These are phyloP conservation scores for Ophion costatus DNA, from an alignment of 2,888 invertebrate genomes.

Conservation along the genomic window DNA sequence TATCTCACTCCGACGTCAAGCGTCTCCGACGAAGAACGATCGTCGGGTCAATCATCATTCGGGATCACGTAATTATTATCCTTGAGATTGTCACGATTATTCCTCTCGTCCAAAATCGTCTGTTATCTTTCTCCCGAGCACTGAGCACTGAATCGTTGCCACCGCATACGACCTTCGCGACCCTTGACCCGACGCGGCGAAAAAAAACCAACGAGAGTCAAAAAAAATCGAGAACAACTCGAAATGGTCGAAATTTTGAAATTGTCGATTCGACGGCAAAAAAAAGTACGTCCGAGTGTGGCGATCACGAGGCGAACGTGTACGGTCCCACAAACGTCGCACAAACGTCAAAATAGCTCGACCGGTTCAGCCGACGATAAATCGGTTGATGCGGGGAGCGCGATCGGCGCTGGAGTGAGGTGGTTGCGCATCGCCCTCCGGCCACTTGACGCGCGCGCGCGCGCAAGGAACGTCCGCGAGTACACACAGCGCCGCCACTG, in stretches of 20 bases:
- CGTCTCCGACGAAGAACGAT: neutral
- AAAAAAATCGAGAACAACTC: slow-evolving; percentile 35
- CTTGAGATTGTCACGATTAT: no score
- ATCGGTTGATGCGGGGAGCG: slow-evolving; percentile 68
- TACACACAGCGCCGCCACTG: slow-evolving; percentile 36
- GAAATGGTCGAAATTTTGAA: neutral
- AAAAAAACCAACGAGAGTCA: neutral
- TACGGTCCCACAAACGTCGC: no score
- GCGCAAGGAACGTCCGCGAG: slow-evolving; percentile 45
- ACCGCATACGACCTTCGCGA: no score
- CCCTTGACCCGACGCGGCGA: no score
- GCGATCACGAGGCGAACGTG: slow-evolving; percentile 1
- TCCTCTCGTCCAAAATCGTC: no score
- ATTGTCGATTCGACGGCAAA: neutral
- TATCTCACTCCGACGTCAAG: neutral
- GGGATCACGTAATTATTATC: no score
- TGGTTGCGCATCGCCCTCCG: slow-evolving; percentile 79
- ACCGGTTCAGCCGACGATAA: slow-evolving; percentile 41
- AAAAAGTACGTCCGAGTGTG: no score
- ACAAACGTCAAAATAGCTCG: slow-evolving; percentile 60
- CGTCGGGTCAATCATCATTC: neutral
- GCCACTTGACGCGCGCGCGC: slow-evolving; percentile 69
- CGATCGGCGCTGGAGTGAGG: slow-evolving; percentile 81
- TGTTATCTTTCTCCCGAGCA: no score
- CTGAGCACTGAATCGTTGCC: no score